Percentiles rank a stretch among this genome's conserved stretches.
These are phyloP conservation scores for Triplophysa rosa DNA, from an alignment of 2,113 vertebrate species.

Conservation along the genomic window DNA sequence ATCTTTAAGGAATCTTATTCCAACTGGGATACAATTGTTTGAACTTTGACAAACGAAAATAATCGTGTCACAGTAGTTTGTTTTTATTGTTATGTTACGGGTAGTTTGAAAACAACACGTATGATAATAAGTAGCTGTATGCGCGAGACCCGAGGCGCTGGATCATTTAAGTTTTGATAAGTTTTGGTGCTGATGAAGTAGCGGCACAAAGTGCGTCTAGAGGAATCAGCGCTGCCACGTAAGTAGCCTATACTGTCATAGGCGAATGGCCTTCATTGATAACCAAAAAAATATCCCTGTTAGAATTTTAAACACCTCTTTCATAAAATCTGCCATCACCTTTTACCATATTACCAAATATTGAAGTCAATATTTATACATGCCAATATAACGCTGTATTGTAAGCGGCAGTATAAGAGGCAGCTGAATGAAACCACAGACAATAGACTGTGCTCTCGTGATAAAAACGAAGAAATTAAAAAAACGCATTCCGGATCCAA, in stretches of 20 bases:
- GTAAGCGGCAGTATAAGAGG: background rate
- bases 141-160: background rate
- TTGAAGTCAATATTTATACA: background rate
- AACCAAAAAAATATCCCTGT: background rate
- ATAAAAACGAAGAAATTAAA: background rate
- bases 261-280: conserved; percentile 11
- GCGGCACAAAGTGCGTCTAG: conserved; percentile 28
- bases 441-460: background rate
- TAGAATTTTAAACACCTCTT: background rate
- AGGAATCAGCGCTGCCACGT: conserved; percentile 67
- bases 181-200: conserved; percentile 30
- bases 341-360: background rate
- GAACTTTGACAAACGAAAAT: too few species aligned
- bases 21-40: too few species aligned
- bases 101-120: background rate
- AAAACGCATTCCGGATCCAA: background rate
- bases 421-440: background rate
- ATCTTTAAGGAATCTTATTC: too few species aligned
- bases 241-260: conserved; percentile 42
- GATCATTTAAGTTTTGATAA: background rate
- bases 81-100: background rate
- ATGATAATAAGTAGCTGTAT: too few species aligned
- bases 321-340: background rate
- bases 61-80: background rate
- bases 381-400: background rate